Percentiles rank a stretch among this genome's conserved stretches.
Conservation (phyloP, 2,888 invertebrate species). For the Apamea crenata region DNA sequence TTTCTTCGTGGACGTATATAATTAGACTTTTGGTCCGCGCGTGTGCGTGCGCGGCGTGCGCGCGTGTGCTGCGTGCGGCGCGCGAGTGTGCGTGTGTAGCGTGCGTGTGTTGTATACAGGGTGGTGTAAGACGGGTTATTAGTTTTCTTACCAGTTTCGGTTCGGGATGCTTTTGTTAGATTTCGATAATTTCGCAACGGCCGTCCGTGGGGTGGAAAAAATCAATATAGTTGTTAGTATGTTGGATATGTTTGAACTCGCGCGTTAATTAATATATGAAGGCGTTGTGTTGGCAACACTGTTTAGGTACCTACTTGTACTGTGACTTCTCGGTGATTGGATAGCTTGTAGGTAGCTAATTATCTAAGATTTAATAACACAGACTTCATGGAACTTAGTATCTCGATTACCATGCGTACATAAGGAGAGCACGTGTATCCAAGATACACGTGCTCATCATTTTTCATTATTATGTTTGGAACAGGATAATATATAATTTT, state of each 20-base stretch:
- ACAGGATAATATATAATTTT: conserved; percentile 26
- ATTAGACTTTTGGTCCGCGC: conserved; percentile 81
- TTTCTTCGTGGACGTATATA: conserved; percentile 90
- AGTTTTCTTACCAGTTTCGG: conserved; percentile 89
- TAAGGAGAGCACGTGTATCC: conserved; percentile 28
- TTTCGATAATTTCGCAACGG: conserved; percentile 90
- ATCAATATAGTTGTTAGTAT: conserved; percentile 77
- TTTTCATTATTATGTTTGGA: conserved; percentile 35
- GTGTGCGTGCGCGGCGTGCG: conserved; percentile 70
- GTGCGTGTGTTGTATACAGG: conserved; percentile 71
- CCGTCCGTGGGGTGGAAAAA: conserved; percentile 76
- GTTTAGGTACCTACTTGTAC: conserved; percentile 9
- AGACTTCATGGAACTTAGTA: conserved; percentile 24
- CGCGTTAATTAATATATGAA: conserved; percentile 70
- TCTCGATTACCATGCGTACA: conserved; percentile 20
- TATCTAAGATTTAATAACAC: conserved; percentile 7
- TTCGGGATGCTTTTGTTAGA: conserved; percentile 89
- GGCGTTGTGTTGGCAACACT: conserved; percentile 55
- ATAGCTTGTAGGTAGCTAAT: neutral
- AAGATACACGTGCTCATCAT: neutral
- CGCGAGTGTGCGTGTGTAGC: conserved; percentile 58
- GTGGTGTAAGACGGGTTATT: conserved; percentile 88
- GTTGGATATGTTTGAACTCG: conserved; percentile 68
- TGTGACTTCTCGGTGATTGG: conserved; percentile 19
- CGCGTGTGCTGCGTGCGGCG: conserved; percentile 57